Conservation (phyloP, 2,888 invertebrate genomes). For the Congeria kusceri region DNA sequence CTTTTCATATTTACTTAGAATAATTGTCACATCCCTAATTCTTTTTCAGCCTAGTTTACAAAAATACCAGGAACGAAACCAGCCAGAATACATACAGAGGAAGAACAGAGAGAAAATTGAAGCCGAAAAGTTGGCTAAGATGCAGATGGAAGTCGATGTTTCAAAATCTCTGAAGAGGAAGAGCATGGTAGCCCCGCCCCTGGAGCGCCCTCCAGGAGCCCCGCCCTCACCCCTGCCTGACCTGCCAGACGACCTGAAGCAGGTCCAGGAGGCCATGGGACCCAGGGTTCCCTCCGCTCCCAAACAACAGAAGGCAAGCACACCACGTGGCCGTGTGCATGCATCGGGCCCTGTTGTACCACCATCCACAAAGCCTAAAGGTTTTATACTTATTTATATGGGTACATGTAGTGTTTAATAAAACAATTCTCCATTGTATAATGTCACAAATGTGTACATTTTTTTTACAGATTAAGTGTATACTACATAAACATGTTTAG, state of each 20-base stretch:
- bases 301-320: constrained; percentile 57
- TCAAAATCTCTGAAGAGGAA: constrained; percentile 71
- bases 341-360: constrained; percentile 67
- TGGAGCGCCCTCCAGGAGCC: constrained; percentile 70
- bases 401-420: too few relatives aligned
- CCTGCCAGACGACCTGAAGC: constrained; percentile 80
- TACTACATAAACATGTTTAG: too few relatives aligned
- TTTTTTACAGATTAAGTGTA: too few relatives aligned
- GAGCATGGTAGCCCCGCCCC: constrained; percentile 78
- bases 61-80: constrained; percentile 80
- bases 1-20: too few relatives aligned
- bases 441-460: too few relatives aligned
- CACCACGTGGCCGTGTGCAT: constrained; percentile 64
- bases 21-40: too few relatives aligned
- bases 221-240: constrained; percentile 77
- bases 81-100: constrained; percentile 81
- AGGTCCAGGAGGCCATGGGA: constrained; percentile 76
- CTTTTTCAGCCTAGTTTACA: constrained; percentile 80
- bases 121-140: constrained; percentile 59
- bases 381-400: constrained; percentile 33
- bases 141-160: constrained; percentile 64
- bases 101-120: constrained; percentile 77
- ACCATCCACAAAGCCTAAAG: constrained; percentile 73
- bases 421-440: too few relatives aligned
- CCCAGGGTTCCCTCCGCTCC: constrained; percentile 67